These are phyloP conservation scores for Drosophila ohnishii DNA, from an alignment of 1,140 invertebrate genomes.

Conservation along the genomic window DNA sequence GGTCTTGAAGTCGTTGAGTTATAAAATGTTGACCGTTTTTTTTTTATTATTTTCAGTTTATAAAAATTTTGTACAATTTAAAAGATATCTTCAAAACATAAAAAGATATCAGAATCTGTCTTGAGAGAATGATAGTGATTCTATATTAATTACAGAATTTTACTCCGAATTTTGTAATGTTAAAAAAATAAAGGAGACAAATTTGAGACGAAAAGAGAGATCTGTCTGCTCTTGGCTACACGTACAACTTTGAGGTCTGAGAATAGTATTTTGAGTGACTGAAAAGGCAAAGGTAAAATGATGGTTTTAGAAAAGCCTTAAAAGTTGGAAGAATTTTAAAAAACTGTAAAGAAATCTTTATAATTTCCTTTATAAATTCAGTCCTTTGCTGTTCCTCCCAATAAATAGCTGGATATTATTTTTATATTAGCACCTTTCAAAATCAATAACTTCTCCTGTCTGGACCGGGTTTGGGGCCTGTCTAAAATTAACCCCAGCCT, in stretches of 20 bases:
- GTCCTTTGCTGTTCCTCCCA: neutral
- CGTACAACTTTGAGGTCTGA: no score
- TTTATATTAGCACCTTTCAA: slow-evolving; percentile 33
- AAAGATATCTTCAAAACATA: neutral
- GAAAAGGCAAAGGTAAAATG: neutral
- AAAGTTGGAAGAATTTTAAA: neutral
- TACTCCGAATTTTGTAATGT: neutral
- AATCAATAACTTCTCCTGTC: slow-evolving; percentile 25
- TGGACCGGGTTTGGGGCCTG: neutral
- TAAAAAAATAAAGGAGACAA: neutral
- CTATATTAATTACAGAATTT: neutral
- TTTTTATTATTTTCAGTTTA: neutral
- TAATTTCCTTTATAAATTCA: neutral
- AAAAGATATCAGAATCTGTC: neutral
- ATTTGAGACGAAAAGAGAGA: neutral
- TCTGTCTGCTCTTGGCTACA: neutral
- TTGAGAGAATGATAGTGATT: neutral
- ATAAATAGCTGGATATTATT: no score
- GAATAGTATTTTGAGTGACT: neutral
- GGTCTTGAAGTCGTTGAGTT: neutral
- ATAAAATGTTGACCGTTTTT: neutral
- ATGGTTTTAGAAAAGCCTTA: neutral
- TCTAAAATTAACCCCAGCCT: slow-evolving; percentile 49
- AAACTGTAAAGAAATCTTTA: no score
- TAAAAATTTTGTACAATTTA: slow-evolving; percentile 3